Evolutionary conservation across 2,797 vertebrate species (phyloP).

Genomic region (Channallabes apus): DNA sequence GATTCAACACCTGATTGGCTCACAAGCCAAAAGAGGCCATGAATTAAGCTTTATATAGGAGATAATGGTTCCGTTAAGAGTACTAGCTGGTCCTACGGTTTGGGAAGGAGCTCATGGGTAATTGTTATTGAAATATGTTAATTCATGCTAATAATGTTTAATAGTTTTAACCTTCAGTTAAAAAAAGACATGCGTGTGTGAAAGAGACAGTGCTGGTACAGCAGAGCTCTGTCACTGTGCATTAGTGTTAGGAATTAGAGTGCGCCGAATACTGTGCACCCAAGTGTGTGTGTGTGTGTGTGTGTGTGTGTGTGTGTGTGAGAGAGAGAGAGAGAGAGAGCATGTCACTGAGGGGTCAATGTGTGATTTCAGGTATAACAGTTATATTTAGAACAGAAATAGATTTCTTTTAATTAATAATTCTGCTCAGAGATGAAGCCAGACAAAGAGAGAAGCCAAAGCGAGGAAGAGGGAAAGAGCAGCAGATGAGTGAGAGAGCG

Average conservation of each 20-base stretch:
- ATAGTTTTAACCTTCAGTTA: conserved; percentile 2
- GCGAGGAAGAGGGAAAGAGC: neutral
- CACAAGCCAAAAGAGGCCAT: too few species aligned
- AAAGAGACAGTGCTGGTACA: neutral
- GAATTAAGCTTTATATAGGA: neutral
- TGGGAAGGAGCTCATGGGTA: neutral
- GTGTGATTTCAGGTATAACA: conserved; percentile 29
- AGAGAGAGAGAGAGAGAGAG: neutral
- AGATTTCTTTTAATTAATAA: conserved; percentile 62
- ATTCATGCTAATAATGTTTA: conserved; percentile 1
- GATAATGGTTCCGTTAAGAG: neutral
- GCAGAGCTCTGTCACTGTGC: conserved; percentile 1
- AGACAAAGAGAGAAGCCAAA: neutral
- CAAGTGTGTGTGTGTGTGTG: conserved; percentile 30
- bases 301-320: conserved; percentile 29
- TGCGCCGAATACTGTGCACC: neutral
- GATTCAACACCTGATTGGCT: too few species aligned
- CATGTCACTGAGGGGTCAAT: neutral
- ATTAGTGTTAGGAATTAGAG: neutral
- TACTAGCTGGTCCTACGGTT: neutral
- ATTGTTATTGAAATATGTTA: neutral
- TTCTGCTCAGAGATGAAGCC: conserved; percentile 51
- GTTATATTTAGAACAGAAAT: conserved; percentile 64
- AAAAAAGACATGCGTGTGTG: neutral
- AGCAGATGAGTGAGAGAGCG: neutral